Percentiles rank a stretch among this genome's conserved stretches.
phyloP scores from a whole-genome alignment of 2,888 invertebrate species.

The Volucella bombylans region DNA sequence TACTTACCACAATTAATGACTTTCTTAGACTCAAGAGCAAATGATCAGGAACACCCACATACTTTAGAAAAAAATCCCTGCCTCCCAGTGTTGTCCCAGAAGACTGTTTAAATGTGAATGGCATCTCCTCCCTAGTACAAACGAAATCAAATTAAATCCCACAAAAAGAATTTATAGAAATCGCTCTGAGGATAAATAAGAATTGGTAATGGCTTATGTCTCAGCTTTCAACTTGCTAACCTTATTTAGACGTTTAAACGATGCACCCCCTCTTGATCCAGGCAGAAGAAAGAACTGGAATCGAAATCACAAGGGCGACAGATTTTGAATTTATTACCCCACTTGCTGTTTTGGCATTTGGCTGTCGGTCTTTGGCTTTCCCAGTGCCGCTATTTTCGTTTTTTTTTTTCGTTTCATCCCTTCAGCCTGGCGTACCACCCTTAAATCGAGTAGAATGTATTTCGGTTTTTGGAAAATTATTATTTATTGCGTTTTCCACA shows the following conservation, averaged over 20 bases:
- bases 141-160: constrained; percentile 44
- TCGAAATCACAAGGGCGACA: constrained; percentile 42
- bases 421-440: constrained; percentile 47
- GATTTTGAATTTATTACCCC: constrained; percentile 70
- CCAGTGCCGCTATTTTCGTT: constrained; percentile 7
- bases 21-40: too few species aligned
- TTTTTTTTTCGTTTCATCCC: constrained; percentile 6
- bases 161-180: constrained; percentile 34
- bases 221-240: constrained; percentile 42
- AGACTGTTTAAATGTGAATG: constrained; percentile 22
- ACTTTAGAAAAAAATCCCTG: too few species aligned
- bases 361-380: constrained; percentile 34
- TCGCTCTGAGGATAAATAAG: constrained; percentile 46
- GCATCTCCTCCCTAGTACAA: constrained; percentile 4
- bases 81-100: constrained; percentile 7
- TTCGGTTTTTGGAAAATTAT: constrained; percentile 66
- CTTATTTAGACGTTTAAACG: constrained; percentile 45
- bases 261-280: neutral
- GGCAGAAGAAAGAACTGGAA: constrained; percentile 10
- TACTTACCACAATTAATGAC: too few species aligned
- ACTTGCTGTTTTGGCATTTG: constrained; percentile 61
- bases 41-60: too few species aligned
- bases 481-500: constrained; percentile 64
- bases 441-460: constrained; percentile 72
- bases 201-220: constrained; percentile 40